Percentiles rank a stretch among this genome's conserved stretches.
Evolutionary conservation across 2,888 invertebrate species (phyloP).

Genomic region (Scrobipalpa atriplicella): DNA sequence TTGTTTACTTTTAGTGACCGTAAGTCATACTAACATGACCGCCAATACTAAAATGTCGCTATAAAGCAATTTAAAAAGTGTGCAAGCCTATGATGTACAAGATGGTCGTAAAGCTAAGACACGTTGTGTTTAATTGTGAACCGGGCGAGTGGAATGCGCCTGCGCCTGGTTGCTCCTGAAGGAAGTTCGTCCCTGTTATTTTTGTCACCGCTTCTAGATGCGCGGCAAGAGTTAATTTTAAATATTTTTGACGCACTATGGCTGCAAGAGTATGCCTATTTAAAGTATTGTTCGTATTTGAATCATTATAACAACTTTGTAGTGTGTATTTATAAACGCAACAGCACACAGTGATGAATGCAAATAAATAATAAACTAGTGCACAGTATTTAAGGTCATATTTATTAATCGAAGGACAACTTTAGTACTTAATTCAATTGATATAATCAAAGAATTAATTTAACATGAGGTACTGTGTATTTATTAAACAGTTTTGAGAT

Average conservation of each 20-base stretch:
- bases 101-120: not conserved
- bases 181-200: conserved; percentile 56
- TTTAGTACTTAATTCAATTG: not conserved
- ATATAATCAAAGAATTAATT: not conserved
- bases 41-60: not conserved
- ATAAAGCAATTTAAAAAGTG: not conserved
- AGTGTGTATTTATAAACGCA: not conserved
- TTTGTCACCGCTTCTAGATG: conserved; percentile 59
- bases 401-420: no score
- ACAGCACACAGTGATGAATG: no score
- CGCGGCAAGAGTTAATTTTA: conserved; percentile 66
- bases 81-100: not conserved
- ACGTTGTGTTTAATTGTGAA: conserved; percentile 28
- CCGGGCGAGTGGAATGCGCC: conserved; percentile 28
- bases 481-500: not conserved
- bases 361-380: no score
- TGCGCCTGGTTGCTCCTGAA: conserved; percentile 42
- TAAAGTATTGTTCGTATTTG: not conserved
- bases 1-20: not conserved
- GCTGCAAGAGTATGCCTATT: conserved; percentile 39
- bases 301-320: not conserved
- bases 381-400: no score
- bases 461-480: not conserved
- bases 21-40: not conserved
- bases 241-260: conserved; percentile 71